A percentile compares a stretch with the other conserved stretches of the same genome.
These are phyloP conservation scores for Acanthosepion pharaonis DNA, from an alignment of 2,888 invertebrate species.

Conservation along the genomic window DNA sequence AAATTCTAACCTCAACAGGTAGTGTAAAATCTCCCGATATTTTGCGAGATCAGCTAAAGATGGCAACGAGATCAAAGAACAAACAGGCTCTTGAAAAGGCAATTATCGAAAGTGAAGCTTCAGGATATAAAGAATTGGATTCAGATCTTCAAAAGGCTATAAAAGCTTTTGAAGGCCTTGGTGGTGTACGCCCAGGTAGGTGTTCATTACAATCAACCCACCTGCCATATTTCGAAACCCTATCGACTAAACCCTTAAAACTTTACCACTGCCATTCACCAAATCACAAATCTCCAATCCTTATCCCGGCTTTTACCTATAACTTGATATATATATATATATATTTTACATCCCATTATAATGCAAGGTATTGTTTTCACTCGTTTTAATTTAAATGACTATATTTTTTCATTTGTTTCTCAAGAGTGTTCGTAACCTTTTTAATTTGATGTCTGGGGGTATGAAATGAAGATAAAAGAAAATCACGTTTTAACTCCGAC, in stretches of 20 bases:
- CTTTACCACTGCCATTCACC: background rate
- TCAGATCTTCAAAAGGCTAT: background rate
- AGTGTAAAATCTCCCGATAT: background rate
- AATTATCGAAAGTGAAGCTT: slow-evolving; percentile 8
- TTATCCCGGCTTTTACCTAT: too few relatives aligned
- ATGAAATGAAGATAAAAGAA: too few relatives aligned
- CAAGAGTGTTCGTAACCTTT: too few relatives aligned
- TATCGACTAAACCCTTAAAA: background rate
- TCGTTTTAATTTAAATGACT: background rate
- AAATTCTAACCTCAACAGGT: background rate
- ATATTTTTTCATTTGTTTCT: too few relatives aligned
- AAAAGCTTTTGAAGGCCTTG: background rate
- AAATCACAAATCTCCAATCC: background rate
- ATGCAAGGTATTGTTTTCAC: background rate
- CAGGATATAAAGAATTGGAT: background rate
- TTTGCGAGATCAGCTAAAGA: slow-evolving; percentile 33
- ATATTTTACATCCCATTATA: background rate
- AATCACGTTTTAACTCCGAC: too few relatives aligned
- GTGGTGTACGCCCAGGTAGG: slow-evolving; percentile 34
- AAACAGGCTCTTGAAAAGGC: background rate
- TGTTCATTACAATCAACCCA: background rate
- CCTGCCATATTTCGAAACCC: background rate
- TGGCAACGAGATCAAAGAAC: slow-evolving; percentile 33
- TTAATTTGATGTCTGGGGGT: too few relatives aligned
- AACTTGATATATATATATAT: background rate